These are phyloP conservation scores for Crax fasciolata DNA, from an alignment of 2,797 vertebrate species.

Conservation along the genomic window DNA sequence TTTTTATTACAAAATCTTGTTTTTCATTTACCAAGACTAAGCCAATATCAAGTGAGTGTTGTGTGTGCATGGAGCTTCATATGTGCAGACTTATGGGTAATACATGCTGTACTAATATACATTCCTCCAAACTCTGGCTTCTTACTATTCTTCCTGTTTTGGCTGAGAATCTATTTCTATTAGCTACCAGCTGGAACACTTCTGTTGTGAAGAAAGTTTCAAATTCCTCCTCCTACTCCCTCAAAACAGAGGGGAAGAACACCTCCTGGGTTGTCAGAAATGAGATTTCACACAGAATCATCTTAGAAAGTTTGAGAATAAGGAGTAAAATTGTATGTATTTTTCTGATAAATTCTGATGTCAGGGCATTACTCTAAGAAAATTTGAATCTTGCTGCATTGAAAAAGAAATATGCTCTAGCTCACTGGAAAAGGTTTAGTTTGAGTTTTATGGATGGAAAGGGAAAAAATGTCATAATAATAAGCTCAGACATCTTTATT, in stretches of 20 bases:
- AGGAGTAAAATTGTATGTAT: not conserved
- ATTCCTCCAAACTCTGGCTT: not conserved
- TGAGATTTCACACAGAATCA: not conserved
- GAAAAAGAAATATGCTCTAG: not conserved
- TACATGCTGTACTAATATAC: not conserved
- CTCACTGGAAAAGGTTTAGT: not conserved
- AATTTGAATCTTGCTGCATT: not conserved
- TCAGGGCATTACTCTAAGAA: not conserved
- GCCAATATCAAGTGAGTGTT: not conserved
- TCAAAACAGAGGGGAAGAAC: not conserved
- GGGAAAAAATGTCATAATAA: not conserved
- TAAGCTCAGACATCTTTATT: not conserved
- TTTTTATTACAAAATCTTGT: slow-evolving; percentile 9
- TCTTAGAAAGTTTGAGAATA: not conserved
- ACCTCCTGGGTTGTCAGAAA: not conserved
- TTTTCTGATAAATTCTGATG: not conserved
- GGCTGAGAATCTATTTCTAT: not conserved
- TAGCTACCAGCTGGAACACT: slow-evolving; percentile 15
- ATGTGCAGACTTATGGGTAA: slow-evolving; percentile 28
- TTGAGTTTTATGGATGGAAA: not conserved
- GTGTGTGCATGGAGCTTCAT: not conserved
- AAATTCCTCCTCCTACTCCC: not conserved
- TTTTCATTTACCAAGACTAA: slow-evolving; percentile 2
- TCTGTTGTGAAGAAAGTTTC: slow-evolving; percentile 37
- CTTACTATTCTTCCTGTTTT: slow-evolving; percentile 35